Evolutionary conservation across 2,888 invertebrate genomes (phyloP).

Genomic region (Harpalus rufipes): DNA sequence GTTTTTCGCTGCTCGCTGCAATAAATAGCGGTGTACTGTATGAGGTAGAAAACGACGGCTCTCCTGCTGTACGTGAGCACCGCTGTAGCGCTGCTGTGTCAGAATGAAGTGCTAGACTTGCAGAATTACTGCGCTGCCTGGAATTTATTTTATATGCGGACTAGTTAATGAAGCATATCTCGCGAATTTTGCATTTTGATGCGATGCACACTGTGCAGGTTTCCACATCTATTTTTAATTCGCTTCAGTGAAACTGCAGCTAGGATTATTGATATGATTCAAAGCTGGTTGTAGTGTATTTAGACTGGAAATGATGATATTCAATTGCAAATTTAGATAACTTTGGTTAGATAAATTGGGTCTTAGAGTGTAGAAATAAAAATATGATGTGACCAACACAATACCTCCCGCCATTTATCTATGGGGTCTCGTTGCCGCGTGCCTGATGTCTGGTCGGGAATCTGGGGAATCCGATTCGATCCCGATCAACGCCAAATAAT

Average conservation of each 20-base stretch:
- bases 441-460: no score
- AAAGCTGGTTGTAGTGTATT: background rate
- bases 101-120: slow-evolving; percentile 24
- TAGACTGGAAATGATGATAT: no score
- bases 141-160: slow-evolving; percentile 32
- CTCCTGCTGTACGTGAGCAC: slow-evolving; percentile 3
- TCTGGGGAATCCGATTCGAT: no score
- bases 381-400: no score
- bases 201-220: slow-evolving; percentile 1
- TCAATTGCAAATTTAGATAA: no score
- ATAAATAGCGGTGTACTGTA: slow-evolving; percentile 15
- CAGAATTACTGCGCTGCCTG: slow-evolving; percentile 24
- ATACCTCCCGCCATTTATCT: no score
- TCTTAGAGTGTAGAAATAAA: no score
- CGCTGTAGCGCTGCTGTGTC: background rate
- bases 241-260: background rate
- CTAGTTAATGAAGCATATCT: slow-evolving; percentile 39
- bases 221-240: background rate
- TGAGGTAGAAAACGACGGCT: slow-evolving; percentile 8
- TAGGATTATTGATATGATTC: background rate
- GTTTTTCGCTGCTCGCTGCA: slow-evolving; percentile 11
- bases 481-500: no score
- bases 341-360: no score
- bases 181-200: slow-evolving; percentile 40
- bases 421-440: no score